Base-by-base conservation (phyloP, 2,888 invertebrate species). In the Mythimna pallens region DNA sequence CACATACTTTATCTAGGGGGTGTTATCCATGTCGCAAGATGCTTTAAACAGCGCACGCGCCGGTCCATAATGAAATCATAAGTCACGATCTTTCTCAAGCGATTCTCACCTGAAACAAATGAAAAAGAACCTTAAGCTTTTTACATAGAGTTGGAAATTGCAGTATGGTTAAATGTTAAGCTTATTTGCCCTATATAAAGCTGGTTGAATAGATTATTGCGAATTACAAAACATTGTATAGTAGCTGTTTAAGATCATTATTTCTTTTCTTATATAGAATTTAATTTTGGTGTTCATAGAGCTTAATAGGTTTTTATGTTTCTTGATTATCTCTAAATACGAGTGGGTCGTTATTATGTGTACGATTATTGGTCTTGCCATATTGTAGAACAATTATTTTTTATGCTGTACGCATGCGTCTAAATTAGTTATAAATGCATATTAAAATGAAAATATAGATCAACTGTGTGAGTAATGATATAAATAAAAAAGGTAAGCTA, bases 11-110 rank as follows among this genome's bases (percentile, higher is more conserved):
- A 78, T 80, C 75, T 67, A 72, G 75, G 85, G 88, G 89, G 87
- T 89, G 88, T 84, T 83, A 88, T 87, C 82, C 80, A 74, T 89
- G 86, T 87, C 83, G 88, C 84, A 88, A 88, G 85, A 82, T 73
- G 76, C 73, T 83, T 76, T 82, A 81, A 82, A 76, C 87, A 80
- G 88, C 89, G 91, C 92, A 91, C 92, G 92, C 92, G 92, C 90
- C 85, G 85, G 73, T 75, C 84, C 77, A 81, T 92, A 93, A 92
- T 92, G 92, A 93, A 93, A 93, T 90, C 91, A 88, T 91, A 92
- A 93, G 93, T 94, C 93, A 93, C 93, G 94, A 93, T 90, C 89
- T 87, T 76, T 82, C 88, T 81, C 84, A 84, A 86, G 86, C 86
- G 67, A 82, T 65, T 58, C 57, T 84, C 81, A 89, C 86, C 87